Evolutionary conservation across 2,888 invertebrate species (phyloP).

Genomic region (Lasioglossum lativentre): DNA sequence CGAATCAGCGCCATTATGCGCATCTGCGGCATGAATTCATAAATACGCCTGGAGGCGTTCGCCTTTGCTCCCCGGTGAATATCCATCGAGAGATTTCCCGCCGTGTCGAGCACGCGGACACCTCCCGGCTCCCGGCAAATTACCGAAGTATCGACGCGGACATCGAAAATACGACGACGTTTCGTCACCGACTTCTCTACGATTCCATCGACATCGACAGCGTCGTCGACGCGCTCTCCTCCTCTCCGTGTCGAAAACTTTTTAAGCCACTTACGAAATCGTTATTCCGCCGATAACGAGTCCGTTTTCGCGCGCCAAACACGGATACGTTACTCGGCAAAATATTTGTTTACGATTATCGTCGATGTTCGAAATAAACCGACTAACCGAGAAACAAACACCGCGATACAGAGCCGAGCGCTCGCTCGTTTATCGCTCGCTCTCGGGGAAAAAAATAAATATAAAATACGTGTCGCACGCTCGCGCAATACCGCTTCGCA

Average conservation of each 20-base stretch:
- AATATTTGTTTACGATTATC: constrained; percentile 13
- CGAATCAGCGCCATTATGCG: constrained; percentile 84
- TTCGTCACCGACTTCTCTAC: neutral
- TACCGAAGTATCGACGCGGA: constrained; percentile 6
- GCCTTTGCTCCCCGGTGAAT: constrained; percentile 70
- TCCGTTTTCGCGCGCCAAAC: constrained; percentile 2
- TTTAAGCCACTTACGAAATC: constrained; percentile 18
- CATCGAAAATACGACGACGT: neutral
- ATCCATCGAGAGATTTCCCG: constrained; percentile 52
- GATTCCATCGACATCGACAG: neutral
- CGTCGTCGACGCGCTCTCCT: neutral
- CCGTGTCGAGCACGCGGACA: constrained; percentile 14
- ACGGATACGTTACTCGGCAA: neutral
- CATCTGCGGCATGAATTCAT: constrained; percentile 84
- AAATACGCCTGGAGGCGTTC: constrained; percentile 80
- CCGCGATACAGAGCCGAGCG: neutral
- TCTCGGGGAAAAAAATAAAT: neutral
- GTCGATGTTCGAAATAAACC: constrained; percentile 13
- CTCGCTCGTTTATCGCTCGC: neutral
- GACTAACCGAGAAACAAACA: constrained; percentile 21
- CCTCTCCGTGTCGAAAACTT: neutral
- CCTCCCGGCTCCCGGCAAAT: constrained; percentile 2
- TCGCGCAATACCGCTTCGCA: neutral
- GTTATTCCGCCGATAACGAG: constrained; percentile 1
- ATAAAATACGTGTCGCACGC: neutral